phyloP scores from a whole-genome alignment of 2,797 vertebrate genomes.

The Hydrophis major region DNA sequence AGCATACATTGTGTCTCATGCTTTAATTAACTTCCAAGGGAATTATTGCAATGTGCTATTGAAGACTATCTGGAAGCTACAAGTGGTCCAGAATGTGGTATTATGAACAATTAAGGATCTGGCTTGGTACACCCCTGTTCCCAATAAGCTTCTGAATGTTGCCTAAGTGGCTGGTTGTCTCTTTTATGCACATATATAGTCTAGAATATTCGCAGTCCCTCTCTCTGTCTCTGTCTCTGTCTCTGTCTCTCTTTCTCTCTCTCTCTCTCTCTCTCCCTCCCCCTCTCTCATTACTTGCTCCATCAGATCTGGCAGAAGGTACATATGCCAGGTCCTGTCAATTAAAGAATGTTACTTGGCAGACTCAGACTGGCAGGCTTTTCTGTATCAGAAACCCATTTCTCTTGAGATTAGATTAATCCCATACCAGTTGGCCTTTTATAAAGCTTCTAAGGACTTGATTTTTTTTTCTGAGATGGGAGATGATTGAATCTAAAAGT shows the following conservation, averaged over 20 bases:
- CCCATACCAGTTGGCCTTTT: background rate
- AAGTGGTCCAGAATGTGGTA: background rate
- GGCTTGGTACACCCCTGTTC: background rate
- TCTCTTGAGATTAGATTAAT: background rate
- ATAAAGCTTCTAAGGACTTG: background rate
- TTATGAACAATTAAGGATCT: background rate
- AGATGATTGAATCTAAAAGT: background rate
- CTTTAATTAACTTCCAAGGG: background rate
- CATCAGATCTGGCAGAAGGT: background rate
- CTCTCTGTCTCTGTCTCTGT: background rate
- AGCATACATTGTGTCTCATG: background rate
- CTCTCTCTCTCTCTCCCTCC: too few relatives aligned
- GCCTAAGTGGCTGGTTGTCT: background rate
- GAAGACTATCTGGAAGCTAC: background rate
- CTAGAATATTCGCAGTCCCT: background rate
- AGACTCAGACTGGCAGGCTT: background rate
- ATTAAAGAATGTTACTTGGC: background rate
- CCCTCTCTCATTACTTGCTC: background rate
- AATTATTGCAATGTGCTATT: background rate
- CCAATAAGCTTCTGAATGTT: background rate
- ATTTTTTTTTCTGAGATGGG: background rate
- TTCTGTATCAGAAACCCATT: background rate
- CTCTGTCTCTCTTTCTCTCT: too few relatives aligned
- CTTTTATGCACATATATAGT: background rate
- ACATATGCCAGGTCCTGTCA: background rate